Percentiles rank a stretch among this genome's conserved stretches.
These are phyloP conservation scores for Anthoscopus minutus DNA, from an alignment of 2,113 vertebrate genomes.

Conservation along the genomic window DNA sequence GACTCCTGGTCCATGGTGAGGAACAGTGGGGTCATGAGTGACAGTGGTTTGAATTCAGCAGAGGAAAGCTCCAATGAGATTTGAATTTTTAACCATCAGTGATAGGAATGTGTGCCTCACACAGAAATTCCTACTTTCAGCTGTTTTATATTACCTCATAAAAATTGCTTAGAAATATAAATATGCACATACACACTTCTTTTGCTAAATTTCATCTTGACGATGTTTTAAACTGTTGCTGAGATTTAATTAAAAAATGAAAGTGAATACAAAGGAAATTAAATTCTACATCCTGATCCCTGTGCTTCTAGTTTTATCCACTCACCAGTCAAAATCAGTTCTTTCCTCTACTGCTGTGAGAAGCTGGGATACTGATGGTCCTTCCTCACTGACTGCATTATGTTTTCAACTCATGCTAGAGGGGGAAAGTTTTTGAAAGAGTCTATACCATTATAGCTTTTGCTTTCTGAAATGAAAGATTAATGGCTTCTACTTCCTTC, in stretches of 20 bases:
- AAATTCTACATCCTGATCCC: not conserved
- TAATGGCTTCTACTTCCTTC: not conserved
- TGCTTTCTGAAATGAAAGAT: not conserved
- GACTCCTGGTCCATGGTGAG: not conserved
- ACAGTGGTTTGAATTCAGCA: not conserved
- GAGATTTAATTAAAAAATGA: not conserved
- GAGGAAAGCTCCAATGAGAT: not conserved
- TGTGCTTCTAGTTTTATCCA: not conserved
- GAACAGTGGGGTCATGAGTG: not conserved
- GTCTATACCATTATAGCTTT: not conserved
- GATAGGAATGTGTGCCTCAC: not conserved
- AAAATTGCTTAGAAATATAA: not conserved
- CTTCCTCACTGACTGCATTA: not conserved
- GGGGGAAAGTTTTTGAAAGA: not conserved
- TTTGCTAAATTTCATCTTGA: not conserved
- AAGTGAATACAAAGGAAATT: not conserved
- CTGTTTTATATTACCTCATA: not conserved
- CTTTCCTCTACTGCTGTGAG: not conserved
- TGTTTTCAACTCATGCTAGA: not conserved
- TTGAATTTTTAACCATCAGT: not conserved
- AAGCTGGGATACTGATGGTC: not conserved
- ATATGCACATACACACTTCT: not conserved
- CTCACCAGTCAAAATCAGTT: not conserved
- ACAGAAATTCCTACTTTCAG: not conserved
- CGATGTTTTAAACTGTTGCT: not conserved